A percentile compares a stretch with the other conserved stretches of the same genome.
Conservation (phyloP, 2,888 invertebrate genomes). For the Thymelicus lineola region DNA sequence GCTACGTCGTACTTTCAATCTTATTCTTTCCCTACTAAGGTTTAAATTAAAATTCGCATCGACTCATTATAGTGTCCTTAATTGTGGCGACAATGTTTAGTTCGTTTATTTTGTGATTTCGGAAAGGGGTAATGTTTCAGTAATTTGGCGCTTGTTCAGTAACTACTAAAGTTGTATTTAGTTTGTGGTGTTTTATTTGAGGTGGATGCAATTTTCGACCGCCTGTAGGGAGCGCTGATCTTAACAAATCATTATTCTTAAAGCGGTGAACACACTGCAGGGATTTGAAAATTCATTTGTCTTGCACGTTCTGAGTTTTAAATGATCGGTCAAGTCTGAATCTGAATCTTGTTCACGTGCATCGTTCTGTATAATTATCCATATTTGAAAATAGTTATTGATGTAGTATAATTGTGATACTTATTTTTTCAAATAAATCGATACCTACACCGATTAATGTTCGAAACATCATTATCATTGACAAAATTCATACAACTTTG, state of each 20-base stretch:
- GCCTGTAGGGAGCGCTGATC: constrained; percentile 76
- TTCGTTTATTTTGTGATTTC: constrained; percentile 78
- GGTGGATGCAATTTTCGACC: constrained; percentile 73
- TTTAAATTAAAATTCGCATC: constrained; percentile 43
- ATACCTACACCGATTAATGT: no score
- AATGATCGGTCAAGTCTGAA: neutral
- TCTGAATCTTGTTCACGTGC: no score
- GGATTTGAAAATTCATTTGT: neutral
- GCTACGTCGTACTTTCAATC: constrained; percentile 49
- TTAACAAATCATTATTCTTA: constrained; percentile 77
- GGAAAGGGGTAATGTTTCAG: constrained; percentile 41
- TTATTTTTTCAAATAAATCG: no score
- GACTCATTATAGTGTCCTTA: constrained; percentile 73
- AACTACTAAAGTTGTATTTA: constrained; percentile 53
- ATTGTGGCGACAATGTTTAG: constrained; percentile 76
- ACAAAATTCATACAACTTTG: no score
- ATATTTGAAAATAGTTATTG: no score
- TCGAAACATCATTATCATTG: no score
- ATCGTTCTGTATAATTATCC: no score
- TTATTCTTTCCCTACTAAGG: constrained; percentile 40
- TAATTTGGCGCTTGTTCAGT: constrained; percentile 38
- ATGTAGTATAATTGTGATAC: no score
- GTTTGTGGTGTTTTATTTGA: constrained; percentile 47
- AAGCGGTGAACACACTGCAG: constrained; percentile 43
- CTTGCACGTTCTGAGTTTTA: neutral